Evolutionary conservation across 2,888 invertebrate genomes (phyloP).

Genomic region (Zeuzera pyrina): DNA sequence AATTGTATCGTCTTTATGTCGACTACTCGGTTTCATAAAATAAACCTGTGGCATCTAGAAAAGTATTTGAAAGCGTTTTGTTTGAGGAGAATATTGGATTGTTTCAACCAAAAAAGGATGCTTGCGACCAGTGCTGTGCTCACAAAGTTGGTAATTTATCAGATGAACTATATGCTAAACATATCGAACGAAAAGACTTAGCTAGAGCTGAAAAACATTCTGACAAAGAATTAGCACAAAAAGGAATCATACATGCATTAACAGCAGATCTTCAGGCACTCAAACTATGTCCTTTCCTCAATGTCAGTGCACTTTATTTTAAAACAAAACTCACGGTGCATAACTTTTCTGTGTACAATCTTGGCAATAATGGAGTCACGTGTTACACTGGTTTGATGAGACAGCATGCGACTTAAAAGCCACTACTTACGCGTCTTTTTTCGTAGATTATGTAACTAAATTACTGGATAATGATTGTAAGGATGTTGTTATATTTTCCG

Average conservation of each 20-base stretch:
- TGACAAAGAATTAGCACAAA: constrained; percentile 19
- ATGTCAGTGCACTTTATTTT: constrained; percentile 26
- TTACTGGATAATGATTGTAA: constrained; percentile 14
- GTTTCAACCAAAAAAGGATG: constrained; percentile 20
- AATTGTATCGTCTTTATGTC: constrained; percentile 17
- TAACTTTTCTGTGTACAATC: constrained; percentile 23
- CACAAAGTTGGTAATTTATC: too few relatives aligned
- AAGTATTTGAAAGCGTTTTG: constrained; percentile 18
- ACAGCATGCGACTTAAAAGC: constrained; percentile 20
- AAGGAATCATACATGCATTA: constrained; percentile 15
- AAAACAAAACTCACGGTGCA: constrained; percentile 26
- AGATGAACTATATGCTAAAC: constrained; percentile 13
- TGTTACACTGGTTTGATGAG: constrained; percentile 25
- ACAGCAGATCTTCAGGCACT: constrained; percentile 18
- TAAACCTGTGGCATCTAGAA: constrained; percentile 17
- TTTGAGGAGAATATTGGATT: constrained; percentile 19
- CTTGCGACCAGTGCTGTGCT: constrained; percentile 18
- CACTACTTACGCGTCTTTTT: constrained; percentile 21
- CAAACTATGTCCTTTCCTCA: constrained; percentile 13
- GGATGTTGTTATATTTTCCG: constrained; percentile 13
- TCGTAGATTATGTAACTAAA: constrained; percentile 19
- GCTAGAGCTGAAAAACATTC: too few relatives aligned
- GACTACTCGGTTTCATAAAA: constrained; percentile 12
- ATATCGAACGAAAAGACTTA: too few relatives aligned
- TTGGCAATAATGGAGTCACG: constrained; percentile 15